Percentiles rank a stretch among this genome's conserved stretches.
These are phyloP conservation scores for Hystrix brachyura DNA, from an alignment of 2,113 vertebrate genomes.

Conservation along the genomic window DNA sequence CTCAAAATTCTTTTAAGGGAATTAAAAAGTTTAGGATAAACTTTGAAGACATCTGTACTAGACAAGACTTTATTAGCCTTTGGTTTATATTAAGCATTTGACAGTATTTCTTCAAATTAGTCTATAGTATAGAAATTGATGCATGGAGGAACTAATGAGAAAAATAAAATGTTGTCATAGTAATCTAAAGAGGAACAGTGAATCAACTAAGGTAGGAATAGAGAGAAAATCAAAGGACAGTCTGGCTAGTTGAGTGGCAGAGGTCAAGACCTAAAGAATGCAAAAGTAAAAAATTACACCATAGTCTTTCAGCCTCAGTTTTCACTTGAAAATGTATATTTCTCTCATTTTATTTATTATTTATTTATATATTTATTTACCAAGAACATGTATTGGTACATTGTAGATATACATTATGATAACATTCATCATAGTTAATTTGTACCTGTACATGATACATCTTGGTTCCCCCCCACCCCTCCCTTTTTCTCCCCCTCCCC, in stretches of 20 bases:
- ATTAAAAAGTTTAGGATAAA: too few relatives aligned
- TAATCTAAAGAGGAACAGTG: neutral
- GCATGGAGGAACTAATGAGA: neutral
- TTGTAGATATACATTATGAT: too few relatives aligned
- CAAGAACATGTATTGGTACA: too few relatives aligned
- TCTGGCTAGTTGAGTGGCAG: neutral
- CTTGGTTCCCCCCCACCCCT: too few relatives aligned
- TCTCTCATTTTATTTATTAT: neutral
- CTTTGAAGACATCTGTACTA: neutral
- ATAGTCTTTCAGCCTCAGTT: neutral
- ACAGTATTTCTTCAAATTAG: conserved; percentile 34
- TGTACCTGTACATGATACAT: too few relatives aligned
- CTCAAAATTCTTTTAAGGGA: neutral
- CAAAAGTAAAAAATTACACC: neutral
- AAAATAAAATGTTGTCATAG: neutral
- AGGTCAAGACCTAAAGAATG: neutral
- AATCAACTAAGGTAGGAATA: neutral
- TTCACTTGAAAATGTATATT: neutral
- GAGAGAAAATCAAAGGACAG: neutral
- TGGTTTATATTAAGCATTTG: neutral
- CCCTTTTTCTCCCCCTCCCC: too few relatives aligned
- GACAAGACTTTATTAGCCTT: neutral
- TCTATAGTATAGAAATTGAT: neutral
- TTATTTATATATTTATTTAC: too few relatives aligned
- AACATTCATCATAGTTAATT: too few relatives aligned